Percentiles rank a stretch among this genome's conserved stretches.
Conservation (phyloP, 2,797 vertebrate species). For the Gallirallus australis region DNA sequence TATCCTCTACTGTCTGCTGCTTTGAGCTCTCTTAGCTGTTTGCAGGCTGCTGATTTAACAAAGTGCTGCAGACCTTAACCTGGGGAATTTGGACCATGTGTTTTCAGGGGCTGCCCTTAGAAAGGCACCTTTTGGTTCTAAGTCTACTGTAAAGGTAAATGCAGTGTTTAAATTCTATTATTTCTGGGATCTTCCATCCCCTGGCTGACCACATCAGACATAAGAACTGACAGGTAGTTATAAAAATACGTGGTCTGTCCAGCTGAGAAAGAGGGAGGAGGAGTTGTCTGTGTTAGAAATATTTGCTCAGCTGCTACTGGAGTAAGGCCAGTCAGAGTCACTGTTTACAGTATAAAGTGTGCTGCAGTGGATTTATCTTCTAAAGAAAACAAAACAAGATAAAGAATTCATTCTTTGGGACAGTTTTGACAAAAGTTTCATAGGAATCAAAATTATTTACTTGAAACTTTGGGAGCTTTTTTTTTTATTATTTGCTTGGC, state of each 20-base stretch:
- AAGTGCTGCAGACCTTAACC: background rate
- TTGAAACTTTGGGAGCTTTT: background rate
- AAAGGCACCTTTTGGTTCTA: background rate
- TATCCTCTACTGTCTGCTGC: background rate
- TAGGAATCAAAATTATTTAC: background rate
- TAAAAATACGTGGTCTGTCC: conserved; percentile 29
- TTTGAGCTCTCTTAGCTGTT: background rate
- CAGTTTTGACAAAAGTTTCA: background rate
- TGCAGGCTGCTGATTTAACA: background rate
- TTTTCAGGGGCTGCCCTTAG: background rate
- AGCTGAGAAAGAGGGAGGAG: conserved; percentile 18
- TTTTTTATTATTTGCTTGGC: background rate
- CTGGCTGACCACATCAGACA: background rate
- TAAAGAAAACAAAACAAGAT: conserved; percentile 20
- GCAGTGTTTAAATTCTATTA: background rate
- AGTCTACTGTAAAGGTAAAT: background rate
- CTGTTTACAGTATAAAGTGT: conserved; percentile 37
- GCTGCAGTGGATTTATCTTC: conserved; percentile 28
- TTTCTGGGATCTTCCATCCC: conserved; percentile 29
- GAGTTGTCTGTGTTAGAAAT: conserved; percentile 42
- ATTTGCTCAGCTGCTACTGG: conserved; percentile 76
- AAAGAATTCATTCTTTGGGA: background rate
- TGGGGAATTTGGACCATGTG: background rate
- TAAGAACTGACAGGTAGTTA: background rate
- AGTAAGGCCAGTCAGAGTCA: conserved; percentile 21